phyloP scores from a whole-genome alignment of 1,140 invertebrate genomes.

The Latrodectus geometricus region DNA sequence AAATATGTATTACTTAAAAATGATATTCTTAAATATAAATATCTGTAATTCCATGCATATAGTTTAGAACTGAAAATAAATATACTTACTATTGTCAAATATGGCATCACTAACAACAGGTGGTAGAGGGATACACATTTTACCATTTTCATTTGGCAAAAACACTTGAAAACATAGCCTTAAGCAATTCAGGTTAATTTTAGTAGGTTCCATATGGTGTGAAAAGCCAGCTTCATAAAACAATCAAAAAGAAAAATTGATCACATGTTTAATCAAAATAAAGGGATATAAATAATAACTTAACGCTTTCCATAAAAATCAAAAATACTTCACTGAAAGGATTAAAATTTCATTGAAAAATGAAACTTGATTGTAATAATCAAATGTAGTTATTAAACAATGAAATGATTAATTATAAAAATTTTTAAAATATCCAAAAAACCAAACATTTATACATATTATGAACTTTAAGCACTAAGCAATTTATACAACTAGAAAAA shows the following conservation, averaged over 20 bases:
- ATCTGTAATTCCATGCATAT: no score
- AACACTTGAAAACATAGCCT: slow-evolving; percentile 96
- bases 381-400: no score
- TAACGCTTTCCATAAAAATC: background rate
- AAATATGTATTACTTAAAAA: no score
- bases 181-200: slow-evolving; percentile 93
- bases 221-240: slow-evolving; percentile 81
- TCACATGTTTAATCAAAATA: background rate
- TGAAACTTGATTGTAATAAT: no score
- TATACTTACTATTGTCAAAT: slow-evolving; percentile 88
- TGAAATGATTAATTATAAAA: no score
- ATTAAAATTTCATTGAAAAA: no score
- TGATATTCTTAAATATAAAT: no score
- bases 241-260: slow-evolving; percentile 65
- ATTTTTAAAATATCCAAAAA: no score
- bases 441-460: no score
- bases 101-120: slow-evolving; percentile 92
- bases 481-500: no score
- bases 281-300: background rate
- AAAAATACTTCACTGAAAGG: background rate
- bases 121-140: slow-evolving; percentile 81
- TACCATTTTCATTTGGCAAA: slow-evolving; percentile 79
- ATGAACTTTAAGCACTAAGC: no score
- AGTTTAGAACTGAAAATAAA: no score
- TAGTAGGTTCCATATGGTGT: slow-evolving; percentile 83